Evolutionary conservation across 2,888 invertebrate species (phyloP).

Genomic region (Kuschelorhynchus macadamiae): DNA sequence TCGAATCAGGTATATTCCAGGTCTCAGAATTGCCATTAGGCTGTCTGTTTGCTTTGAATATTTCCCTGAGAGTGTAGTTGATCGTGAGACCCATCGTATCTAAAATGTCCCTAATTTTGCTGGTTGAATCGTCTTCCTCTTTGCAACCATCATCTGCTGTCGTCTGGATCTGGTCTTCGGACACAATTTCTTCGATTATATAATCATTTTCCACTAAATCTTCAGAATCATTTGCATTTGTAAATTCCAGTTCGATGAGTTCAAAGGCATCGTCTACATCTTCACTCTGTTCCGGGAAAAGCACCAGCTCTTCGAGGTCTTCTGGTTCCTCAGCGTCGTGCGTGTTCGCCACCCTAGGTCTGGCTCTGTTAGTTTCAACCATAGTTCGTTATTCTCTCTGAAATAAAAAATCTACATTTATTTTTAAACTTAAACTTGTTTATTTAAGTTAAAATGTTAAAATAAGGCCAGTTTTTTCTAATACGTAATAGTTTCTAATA

Average conservation of each 20-base stretch:
- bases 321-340: conserved; percentile 19
- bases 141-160: conserved; percentile 3
- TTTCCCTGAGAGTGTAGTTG: conserved; percentile 31
- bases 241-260: conserved; percentile 26
- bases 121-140: conserved; percentile 14
- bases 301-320: conserved; percentile 18
- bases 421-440: too few relatives aligned
- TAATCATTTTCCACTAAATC: background rate
- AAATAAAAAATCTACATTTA: conserved; percentile 6
- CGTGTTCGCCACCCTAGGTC: conserved; percentile 23
- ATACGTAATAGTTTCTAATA: too few relatives aligned
- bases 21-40: background rate
- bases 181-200: conserved; percentile 10
- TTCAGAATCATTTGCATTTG: background rate
- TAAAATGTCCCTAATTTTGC: conserved; percentile 32
- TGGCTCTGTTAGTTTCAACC: conserved; percentile 31
- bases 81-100: conserved; percentile 37
- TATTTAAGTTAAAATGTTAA: too few relatives aligned
- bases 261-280: conserved; percentile 22
- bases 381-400: conserved; percentile 14
- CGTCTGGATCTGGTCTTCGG: conserved; percentile 1
- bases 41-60: conserved; percentile 22
- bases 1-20: background rate
- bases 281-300: conserved; percentile 23
- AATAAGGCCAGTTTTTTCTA: too few relatives aligned